These are phyloP conservation scores for Chironomus riparius DNA, from an alignment of 2,888 invertebrate genomes.

Conservation along the genomic window DNA sequence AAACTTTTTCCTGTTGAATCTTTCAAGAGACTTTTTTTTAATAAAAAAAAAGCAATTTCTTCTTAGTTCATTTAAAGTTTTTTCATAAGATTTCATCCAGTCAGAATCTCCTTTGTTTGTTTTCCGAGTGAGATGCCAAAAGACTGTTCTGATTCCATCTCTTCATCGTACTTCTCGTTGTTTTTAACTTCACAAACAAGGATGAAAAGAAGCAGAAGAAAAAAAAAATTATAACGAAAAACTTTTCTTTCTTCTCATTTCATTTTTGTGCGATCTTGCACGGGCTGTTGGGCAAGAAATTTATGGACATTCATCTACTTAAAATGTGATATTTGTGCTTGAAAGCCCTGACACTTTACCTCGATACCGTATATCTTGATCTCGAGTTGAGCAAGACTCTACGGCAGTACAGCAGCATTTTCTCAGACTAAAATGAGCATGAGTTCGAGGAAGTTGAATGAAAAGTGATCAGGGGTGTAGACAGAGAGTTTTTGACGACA, in stretches of 20 bases:
- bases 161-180: background rate
- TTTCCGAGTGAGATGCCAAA: background rate
- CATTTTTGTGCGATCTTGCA: background rate
- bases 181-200: background rate
- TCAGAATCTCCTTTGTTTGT: background rate
- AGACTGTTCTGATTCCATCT: background rate
- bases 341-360: background rate
- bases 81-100: background rate
- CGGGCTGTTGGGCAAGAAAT: conserved; percentile 4
- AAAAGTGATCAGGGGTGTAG: too few relatives aligned
- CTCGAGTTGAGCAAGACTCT: background rate
- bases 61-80: conserved; percentile 8
- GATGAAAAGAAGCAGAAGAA: background rate
- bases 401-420: background rate
- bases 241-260: background rate
- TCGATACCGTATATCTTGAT: background rate
- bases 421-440: too few relatives aligned
- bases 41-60: background rate
- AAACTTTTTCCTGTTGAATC: background rate
- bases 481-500: too few relatives aligned
- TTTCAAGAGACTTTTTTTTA: background rate
- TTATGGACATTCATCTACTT: background rate
- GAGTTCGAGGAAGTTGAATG: too few relatives aligned
- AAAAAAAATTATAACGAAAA: background rate
- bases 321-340: background rate